Percentiles rank a stretch among this genome's conserved stretches.
Evolutionary conservation across 2,888 invertebrate species (phyloP).

Genomic region (Ectropis crepuscularia): DNA sequence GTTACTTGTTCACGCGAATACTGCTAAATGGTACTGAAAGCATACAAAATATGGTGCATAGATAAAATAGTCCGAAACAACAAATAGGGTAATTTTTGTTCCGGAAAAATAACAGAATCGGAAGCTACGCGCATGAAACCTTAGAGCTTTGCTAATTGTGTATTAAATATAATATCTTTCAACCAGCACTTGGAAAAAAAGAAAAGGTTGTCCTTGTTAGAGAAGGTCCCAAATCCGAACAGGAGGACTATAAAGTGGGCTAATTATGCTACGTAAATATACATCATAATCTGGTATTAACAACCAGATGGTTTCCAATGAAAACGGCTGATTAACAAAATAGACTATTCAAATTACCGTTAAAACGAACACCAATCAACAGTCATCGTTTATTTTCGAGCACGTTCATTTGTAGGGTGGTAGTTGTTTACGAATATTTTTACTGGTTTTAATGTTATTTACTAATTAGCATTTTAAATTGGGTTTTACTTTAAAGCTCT

Average conservation of each 20-base stretch:
- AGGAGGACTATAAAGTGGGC: not conserved
- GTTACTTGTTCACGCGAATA: no score
- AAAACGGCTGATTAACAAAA: constrained; percentile 2
- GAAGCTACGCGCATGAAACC: no score
- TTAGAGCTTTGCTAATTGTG: no score
- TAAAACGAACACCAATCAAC: constrained; percentile 7
- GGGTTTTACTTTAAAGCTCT: constrained; percentile 9
- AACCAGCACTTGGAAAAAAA: no score
- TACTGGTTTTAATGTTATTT: constrained; percentile 24
- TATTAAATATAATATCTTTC: no score
- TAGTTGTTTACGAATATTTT: constrained; percentile 30
- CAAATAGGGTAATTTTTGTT: no score
- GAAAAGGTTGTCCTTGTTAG: no score
- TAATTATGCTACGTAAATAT: not conserved
- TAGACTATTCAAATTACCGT: not conserved
- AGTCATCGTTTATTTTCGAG: constrained; percentile 2
- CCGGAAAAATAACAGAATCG: no score
- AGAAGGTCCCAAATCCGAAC: no score
- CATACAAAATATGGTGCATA: no score
- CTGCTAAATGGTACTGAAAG: no score
- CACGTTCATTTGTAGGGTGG: not conserved
- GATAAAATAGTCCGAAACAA: no score
- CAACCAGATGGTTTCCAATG: constrained; percentile 2
- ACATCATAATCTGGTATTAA: constrained; percentile 2
- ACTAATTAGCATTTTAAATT: constrained; percentile 27